Conservation (phyloP, 2,113 vertebrate species). For the Falcunculus frontatus region DNA sequence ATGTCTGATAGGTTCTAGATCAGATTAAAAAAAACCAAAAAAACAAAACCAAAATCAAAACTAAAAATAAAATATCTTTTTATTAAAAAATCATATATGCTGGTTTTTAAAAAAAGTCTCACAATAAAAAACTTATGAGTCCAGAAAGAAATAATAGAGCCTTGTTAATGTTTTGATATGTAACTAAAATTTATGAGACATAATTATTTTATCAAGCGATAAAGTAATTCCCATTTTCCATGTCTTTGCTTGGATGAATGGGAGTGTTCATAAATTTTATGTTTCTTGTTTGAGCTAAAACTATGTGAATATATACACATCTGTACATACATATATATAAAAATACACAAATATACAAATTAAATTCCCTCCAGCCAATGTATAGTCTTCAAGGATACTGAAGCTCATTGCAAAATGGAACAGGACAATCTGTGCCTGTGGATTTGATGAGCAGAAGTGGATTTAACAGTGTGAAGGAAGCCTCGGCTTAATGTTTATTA, state of each 20-base stretch:
- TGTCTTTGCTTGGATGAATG: background rate
- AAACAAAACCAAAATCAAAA: background rate
- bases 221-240: background rate
- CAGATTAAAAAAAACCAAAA: background rate
- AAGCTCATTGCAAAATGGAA: background rate
- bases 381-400: background rate
- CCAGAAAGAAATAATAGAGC: background rate
- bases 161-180: background rate
- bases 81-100: fast-evolving
- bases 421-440: background rate
- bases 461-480: background rate
- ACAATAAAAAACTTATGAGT: background rate
- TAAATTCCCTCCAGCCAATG: background rate
- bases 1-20: background rate
- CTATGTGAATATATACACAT: background rate
- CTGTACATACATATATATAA: background rate
- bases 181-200: background rate
- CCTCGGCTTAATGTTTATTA: background rate
- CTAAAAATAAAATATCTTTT: background rate
- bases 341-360: background rate
- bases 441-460: background rate
- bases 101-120: background rate
- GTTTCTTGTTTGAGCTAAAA: background rate
- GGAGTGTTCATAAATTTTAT: background rate
- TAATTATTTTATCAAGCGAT: background rate